Evolutionary conservation across 2,888 invertebrate genomes (phyloP).

Genomic region (Lamellibrachia columna): DNA sequence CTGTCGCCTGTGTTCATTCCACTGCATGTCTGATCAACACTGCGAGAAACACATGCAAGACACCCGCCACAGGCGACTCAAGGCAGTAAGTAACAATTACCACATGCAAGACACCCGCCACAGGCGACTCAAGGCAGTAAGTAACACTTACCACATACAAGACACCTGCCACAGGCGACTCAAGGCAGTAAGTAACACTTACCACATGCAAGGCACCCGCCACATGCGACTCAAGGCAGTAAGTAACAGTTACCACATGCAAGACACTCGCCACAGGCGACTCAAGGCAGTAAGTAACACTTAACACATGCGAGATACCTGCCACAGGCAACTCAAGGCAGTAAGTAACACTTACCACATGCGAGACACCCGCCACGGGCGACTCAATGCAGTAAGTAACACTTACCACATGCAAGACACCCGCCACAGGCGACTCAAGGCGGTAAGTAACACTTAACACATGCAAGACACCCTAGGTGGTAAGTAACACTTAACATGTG

Average conservation of each 20-base stretch:
- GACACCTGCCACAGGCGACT: background rate
- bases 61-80: conserved; percentile 55
- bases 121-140: background rate
- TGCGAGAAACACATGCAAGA: conserved; percentile 60
- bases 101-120: background rate
- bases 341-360: conserved; percentile 40
- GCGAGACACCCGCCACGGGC: background rate
- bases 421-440: background rate
- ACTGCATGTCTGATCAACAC: conserved; percentile 58
- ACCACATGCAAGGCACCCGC: background rate
- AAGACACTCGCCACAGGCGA: background rate
- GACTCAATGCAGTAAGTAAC: background rate
- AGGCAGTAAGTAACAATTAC: conserved; percentile 47
- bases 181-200: no score
- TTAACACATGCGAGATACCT: conserved; percentile 58
- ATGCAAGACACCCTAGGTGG: no score
- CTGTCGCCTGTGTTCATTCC: conserved; percentile 66
- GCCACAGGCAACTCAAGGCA: conserved; percentile 58
- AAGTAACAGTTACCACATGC: background rate
- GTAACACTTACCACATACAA: background rate
- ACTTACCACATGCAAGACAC: background rate
- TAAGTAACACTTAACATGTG: no score
- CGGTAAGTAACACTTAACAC: background rate
- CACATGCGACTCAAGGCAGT: conserved; percentile 47
- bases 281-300: conserved; percentile 55